Conservation (phyloP, 2,113 vertebrate species). For the Marmota flaviventris region DNA sequence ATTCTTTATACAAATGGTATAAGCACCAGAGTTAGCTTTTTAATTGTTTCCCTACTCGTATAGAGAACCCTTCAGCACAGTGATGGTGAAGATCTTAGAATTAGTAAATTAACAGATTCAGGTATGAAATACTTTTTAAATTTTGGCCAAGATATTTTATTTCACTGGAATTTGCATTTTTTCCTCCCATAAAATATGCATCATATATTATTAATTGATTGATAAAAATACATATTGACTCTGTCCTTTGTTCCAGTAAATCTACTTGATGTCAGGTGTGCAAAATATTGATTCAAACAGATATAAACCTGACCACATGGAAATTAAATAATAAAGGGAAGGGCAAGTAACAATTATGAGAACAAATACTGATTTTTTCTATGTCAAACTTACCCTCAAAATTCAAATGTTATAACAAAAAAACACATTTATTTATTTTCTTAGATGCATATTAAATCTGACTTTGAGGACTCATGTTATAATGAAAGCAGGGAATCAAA, state of each 20-base stretch:
- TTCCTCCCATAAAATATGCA: neutral
- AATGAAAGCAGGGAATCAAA: neutral
- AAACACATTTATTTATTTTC: neutral
- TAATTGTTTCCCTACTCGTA: neutral
- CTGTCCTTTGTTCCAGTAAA: neutral
- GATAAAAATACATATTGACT: neutral
- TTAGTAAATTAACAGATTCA: neutral
- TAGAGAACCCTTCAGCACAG: neutral
- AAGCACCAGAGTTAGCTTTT: neutral
- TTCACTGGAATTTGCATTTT: neutral
- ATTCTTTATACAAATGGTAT: neutral
- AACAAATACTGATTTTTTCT: neutral
- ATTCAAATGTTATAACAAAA: conserved; percentile 9
- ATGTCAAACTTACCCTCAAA: neutral
- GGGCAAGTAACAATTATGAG: neutral
- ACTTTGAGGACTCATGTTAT: neutral
- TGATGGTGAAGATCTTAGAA: neutral
- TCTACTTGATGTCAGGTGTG: neutral
- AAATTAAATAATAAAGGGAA: neutral
- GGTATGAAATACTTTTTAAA: neutral
- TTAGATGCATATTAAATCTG: conserved; percentile 24
- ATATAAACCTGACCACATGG: neutral
- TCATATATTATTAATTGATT: neutral
- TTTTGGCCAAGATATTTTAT: neutral
- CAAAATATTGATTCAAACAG: neutral